Conservation (phyloP, 1,140 invertebrate species). For the Dinoponera quadriceps region DNA sequence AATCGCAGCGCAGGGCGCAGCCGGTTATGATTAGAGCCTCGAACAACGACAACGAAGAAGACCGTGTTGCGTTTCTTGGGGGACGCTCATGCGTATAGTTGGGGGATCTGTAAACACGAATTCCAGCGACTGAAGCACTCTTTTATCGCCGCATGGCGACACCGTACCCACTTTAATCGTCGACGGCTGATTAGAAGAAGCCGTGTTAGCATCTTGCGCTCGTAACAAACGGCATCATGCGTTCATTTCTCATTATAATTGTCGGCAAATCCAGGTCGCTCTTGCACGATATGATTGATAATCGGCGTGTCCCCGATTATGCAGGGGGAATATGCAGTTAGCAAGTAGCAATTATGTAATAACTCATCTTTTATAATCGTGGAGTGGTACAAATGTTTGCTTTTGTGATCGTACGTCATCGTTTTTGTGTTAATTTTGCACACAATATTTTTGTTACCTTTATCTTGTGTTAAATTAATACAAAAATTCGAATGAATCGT, state of each 20-base stretch:
- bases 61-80: conserved; percentile 21
- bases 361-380: conserved; percentile 4
- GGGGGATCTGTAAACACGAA: not conserved
- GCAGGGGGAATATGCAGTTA: not conserved
- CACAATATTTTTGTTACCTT: no score
- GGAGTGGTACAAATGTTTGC: not conserved
- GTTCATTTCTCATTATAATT: conserved; percentile 9
- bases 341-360: conserved; percentile 15
- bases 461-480: no score
- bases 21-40: conserved; percentile 47
- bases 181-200: conserved; percentile 17
- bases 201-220: not conserved
- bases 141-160: not conserved
- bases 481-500: no score
- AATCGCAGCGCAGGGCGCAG: conserved; percentile 7
- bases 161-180: conserved; percentile 4
- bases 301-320: conserved; percentile 8
- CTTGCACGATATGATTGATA: conserved; percentile 36
- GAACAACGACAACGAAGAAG: not conserved
- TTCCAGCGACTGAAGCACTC: not conserved
- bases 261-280: conserved; percentile 31
- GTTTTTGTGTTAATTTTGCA: no score
- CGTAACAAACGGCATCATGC: not conserved
- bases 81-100: conserved; percentile 23
- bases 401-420: not conserved